phyloP scores from a whole-genome alignment of 2,888 invertebrate genomes.

The Mystacides longicornis region DNA sequence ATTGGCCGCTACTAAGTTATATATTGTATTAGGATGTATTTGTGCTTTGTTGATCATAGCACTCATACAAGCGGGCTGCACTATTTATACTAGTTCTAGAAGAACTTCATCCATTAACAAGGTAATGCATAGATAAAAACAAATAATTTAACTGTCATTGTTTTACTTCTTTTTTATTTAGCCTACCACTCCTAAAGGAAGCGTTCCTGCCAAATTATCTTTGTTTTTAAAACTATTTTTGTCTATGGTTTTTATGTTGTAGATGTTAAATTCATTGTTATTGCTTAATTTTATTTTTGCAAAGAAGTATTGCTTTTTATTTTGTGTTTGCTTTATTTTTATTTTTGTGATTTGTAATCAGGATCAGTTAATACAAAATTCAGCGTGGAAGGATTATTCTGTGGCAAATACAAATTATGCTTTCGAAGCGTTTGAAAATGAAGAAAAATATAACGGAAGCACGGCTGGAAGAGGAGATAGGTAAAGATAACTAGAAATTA shows the following conservation, averaged over 20 bases:
- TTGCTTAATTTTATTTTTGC: not conserved
- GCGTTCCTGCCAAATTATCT: not conserved
- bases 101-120: constrained; percentile 36
- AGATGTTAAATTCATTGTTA: not conserved
- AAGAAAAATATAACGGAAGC: constrained; percentile 55
- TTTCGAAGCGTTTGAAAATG: constrained; percentile 80
- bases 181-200: not conserved
- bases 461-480: constrained; percentile 14
- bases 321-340: not conserved
- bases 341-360: constrained; percentile 37
- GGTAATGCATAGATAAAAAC: constrained; percentile 42
- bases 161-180: not conserved
- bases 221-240: not conserved
- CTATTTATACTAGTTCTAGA: constrained; percentile 56
- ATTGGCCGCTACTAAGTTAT: constrained; percentile 65
- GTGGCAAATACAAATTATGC: constrained; percentile 81
- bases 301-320: not conserved
- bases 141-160: not conserved
- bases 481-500: too few species aligned
- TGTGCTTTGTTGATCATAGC: constrained; percentile 72
- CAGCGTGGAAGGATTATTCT: constrained; percentile 86
- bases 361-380: constrained; percentile 76
- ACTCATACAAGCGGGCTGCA: constrained; percentile 75
- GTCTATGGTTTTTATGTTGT: not conserved
- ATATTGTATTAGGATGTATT: constrained; percentile 76